phyloP scores from a whole-genome alignment of 1,140 invertebrate species.

The Onthophagus taurus region DNA sequence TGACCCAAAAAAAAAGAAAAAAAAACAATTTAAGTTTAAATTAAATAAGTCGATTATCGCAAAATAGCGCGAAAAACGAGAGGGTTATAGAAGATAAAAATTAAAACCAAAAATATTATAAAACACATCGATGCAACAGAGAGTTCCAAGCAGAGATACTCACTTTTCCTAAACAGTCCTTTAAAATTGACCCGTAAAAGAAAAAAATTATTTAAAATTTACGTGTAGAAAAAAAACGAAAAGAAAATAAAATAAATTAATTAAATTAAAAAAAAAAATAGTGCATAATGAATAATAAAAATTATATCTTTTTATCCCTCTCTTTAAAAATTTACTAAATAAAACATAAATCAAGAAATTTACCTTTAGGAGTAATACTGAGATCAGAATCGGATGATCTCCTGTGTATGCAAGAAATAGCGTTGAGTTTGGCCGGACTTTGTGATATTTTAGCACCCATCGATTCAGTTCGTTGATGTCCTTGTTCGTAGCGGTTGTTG shows the following conservation, averaged over 20 bases:
- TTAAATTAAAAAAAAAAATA: neutral
- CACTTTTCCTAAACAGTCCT: constrained; percentile 37
- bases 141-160: constrained; percentile 25
- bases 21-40: no score
- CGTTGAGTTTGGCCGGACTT: constrained; percentile 45
- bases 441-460: constrained; percentile 30
- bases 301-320: neutral
- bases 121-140: constrained; percentile 24
- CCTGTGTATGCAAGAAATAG: constrained; percentile 51
- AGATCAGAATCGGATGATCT: constrained; percentile 89
- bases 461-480: constrained; percentile 23
- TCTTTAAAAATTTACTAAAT: neutral
- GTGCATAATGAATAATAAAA: neutral
- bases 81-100: no score
- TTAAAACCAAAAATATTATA: no score
- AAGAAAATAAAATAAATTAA: neutral
- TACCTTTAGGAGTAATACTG: constrained; percentile 87
- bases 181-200: constrained; percentile 17
- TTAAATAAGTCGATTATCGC: no score
- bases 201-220: constrained; percentile 12
- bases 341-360: constrained; percentile 9
- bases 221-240: neutral
- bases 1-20: no score
- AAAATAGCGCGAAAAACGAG: no score
- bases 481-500: constrained; percentile 11